phyloP scores from a whole-genome alignment of 2,113 vertebrate genomes.

The Corynorhinus townsendii region DNA sequence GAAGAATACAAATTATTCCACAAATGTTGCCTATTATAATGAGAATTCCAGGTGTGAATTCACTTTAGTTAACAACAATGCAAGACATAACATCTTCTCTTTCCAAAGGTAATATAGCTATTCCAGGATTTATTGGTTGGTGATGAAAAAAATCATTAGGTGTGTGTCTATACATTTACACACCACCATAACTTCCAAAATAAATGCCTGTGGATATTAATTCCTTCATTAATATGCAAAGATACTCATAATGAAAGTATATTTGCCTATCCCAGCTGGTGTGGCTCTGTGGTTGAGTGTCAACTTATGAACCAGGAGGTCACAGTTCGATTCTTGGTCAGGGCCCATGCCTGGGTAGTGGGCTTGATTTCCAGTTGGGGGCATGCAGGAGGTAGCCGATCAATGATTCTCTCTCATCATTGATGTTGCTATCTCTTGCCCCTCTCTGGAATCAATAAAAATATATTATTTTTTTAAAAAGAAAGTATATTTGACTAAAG shows the following conservation, averaged over 20 bases:
- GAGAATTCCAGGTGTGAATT: constrained; percentile 24
- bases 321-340: too few relatives aligned
- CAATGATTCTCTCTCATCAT: too few relatives aligned
- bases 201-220: background rate
- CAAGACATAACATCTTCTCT: background rate
- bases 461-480: too few relatives aligned
- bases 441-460: too few relatives aligned
- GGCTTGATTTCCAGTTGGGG: too few relatives aligned
- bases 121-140: constrained; percentile 1
- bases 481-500: background rate
- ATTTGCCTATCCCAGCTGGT: background rate
- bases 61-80: background rate
- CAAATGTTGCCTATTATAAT: constrained; percentile 4
- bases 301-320: too few relatives aligned
- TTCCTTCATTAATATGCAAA: background rate
- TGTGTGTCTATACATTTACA: background rate
- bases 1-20: constrained; percentile 21
- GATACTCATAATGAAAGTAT: background rate
- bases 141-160: background rate
- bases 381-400: too few relatives aligned
- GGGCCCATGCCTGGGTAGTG: too few relatives aligned
- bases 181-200: background rate
- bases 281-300: too few relatives aligned
- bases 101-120: background rate
- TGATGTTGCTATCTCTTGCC: too few relatives aligned